A percentile compares a stretch with the other conserved stretches of the same genome.
Evolutionary conservation across 2,888 invertebrate species (phyloP).

Genomic region (Teleiodes luculella): DNA sequence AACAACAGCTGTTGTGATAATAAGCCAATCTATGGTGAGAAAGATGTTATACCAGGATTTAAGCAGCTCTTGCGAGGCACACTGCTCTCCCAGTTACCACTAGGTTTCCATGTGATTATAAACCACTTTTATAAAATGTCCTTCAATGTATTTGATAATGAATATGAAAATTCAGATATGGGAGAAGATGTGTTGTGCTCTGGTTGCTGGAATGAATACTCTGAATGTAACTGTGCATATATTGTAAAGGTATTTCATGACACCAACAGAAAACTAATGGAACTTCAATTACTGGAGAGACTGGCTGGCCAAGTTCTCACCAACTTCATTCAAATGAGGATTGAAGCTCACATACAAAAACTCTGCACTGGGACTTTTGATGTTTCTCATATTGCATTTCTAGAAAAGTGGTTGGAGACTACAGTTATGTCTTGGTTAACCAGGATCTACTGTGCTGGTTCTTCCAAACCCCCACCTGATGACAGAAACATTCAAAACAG

Average conservation of each 20-base stretch:
- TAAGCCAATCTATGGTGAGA: constrained; percentile 74
- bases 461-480: constrained; percentile 76
- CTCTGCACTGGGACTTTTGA: constrained; percentile 93
- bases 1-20: constrained; percentile 62
- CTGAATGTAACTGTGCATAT: constrained; percentile 79
- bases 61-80: constrained; percentile 82
- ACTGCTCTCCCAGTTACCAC: constrained; percentile 84
- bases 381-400: constrained; percentile 84
- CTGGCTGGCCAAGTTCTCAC: constrained; percentile 92
- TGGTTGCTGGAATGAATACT: constrained; percentile 83
- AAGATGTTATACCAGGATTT: constrained; percentile 76
- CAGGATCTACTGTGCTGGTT: constrained; percentile 86
- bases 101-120: constrained; percentile 83
- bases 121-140: constrained; percentile 88
- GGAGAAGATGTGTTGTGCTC: constrained; percentile 82
- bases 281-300: constrained; percentile 88
- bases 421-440: constrained; percentile 93
- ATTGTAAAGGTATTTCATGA: constrained; percentile 86
- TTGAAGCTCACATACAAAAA: constrained; percentile 89
- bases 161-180: constrained; percentile 72
- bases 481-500: constrained; percentile 76
- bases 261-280: constrained; percentile 87
- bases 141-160: constrained; percentile 83
- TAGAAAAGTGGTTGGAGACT: constrained; percentile 92
- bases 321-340: constrained; percentile 88